These are phyloP conservation scores for Columbina picui DNA, from an alignment of 2,113 vertebrate genomes.

Conservation along the genomic window DNA sequence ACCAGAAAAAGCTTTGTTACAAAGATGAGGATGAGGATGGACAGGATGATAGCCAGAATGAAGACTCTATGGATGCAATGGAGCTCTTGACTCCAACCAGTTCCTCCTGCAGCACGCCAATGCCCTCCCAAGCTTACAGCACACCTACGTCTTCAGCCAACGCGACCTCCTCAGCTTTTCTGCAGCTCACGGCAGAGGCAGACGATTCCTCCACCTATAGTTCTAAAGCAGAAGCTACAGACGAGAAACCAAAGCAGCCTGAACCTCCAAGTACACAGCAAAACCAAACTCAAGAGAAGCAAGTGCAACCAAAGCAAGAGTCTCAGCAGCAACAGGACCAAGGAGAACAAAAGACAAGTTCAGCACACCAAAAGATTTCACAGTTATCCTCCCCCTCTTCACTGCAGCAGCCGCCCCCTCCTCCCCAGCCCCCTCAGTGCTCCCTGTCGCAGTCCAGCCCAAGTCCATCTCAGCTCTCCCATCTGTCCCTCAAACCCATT, in stretches of 20 bases:
- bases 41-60: slow-evolving; percentile 97
- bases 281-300: slow-evolving; percentile 87
- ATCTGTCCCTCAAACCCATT: slow-evolving; percentile 89
- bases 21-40: slow-evolving; percentile 99
- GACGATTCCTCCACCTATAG: slow-evolving; percentile 84
- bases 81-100: slow-evolving; percentile 95
- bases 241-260: slow-evolving; percentile 94
- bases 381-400: slow-evolving; percentile 87
- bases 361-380: slow-evolving; percentile 81
- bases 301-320: slow-evolving; percentile 91
- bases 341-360: slow-evolving; percentile 84
- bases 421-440: slow-evolving; percentile 82
- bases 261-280: slow-evolving; percentile 86
- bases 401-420: slow-evolving; percentile 83
- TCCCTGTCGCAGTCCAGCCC: slow-evolving; percentile 89
- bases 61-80: slow-evolving; percentile 93
- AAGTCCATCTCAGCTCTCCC: slow-evolving; percentile 87
- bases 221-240: slow-evolving; percentile 82
- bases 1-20: slow-evolving; percentile 99
- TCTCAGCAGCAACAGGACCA: slow-evolving; percentile 83
- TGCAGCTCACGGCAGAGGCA: slow-evolving; percentile 80
- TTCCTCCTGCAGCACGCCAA: slow-evolving; percentile 95
- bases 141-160: slow-evolving; percentile 86
- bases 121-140: slow-evolving; percentile 91
- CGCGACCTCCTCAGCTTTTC: slow-evolving; percentile 77